These are phyloP conservation scores for Gonioctena quinquepunctata DNA, from an alignment of 1,140 invertebrate genomes.

Conservation along the genomic window DNA sequence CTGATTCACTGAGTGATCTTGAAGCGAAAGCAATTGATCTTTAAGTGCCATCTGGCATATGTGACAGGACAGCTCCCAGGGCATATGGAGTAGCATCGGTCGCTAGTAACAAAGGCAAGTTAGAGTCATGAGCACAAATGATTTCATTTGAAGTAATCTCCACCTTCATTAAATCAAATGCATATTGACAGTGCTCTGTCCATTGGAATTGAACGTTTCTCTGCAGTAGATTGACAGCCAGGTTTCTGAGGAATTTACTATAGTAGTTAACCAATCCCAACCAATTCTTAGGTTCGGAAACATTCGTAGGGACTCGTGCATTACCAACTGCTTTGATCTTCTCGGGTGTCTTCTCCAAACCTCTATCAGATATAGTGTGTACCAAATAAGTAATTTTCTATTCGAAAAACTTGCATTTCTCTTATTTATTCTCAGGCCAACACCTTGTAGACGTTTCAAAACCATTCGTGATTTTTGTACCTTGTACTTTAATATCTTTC, in stretches of 20 bases:
- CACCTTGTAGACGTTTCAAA: too few relatives aligned
- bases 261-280: neutral
- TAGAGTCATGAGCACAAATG: slow-evolving; percentile 53
- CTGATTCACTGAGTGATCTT: slow-evolving; percentile 54
- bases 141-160: slow-evolving; percentile 36
- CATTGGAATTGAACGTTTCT: slow-evolving; percentile 35
- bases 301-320: neutral
- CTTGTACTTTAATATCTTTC: too few relatives aligned
- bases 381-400: neutral
- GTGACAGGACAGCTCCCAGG: slow-evolving; percentile 57
- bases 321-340: neutral
- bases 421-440: too few relatives aligned
- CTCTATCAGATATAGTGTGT: neutral
- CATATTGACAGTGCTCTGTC: slow-evolving; percentile 31
- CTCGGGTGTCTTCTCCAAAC: neutral
- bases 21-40: slow-evolving; percentile 58
- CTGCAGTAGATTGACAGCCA: slow-evolving; percentile 32
- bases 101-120: slow-evolving; percentile 34
- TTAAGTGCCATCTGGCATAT: slow-evolving; percentile 54
- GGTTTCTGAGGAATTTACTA: neutral
- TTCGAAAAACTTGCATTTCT: neutral
- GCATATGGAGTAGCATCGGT: slow-evolving; percentile 53
- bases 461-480: too few relatives aligned
- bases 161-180: slow-evolving; percentile 43
- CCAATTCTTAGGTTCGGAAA: too few relatives aligned